Base-by-base conservation (phyloP, 2,113 vertebrate species). In the Platysternon megacephalum region DNA sequence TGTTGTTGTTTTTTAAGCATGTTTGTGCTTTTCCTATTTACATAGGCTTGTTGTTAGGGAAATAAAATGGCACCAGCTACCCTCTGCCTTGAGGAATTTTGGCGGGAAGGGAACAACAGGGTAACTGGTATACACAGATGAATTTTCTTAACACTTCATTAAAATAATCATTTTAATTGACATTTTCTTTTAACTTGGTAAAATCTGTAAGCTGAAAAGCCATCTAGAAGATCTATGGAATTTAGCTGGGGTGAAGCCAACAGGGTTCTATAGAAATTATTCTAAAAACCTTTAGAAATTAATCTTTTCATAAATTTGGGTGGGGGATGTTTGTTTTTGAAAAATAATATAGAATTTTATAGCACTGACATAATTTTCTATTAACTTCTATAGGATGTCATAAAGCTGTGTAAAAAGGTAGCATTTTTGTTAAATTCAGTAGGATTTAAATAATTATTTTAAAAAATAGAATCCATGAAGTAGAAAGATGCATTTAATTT, bases 161-260 rank as follows among this genome's bases (percentile, higher is more conserved):
- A 87, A 92, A 95, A 65, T 93, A 97, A 96, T 97, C 46, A 85
- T 32, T 81, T 94, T 82, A 94, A 95, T 93, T 96, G 93, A 53
- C 4, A 42, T 80, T 91, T 91, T 82, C 65, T 86, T 87, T 91
- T 46, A 89, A 74, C 53, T 81, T 79, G 5, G 6, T 91, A 78
- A 84, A 5, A 91, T 19, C 48, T 32, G 13, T 72, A 95, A 35
- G 55, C 86, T 96, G 51, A 32, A 35, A 61, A 61, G 28, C 12
- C 58, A 61, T 61, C 29, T 16, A 61, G 58, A 61, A 91, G 74
- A 84, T 79, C 94, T 94, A 94, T 82, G 94, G 90, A 94, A 91
- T 89, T 90, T 6, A 82, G 14, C 39, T 93, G 84, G 68, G 93
- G 91, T 22, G n/a, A 85, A 87, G 87, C 28, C 95, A 96, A 90